phyloP scores from a whole-genome alignment of 2,113 vertebrate species.

The Phoenicopterus ruber region DNA sequence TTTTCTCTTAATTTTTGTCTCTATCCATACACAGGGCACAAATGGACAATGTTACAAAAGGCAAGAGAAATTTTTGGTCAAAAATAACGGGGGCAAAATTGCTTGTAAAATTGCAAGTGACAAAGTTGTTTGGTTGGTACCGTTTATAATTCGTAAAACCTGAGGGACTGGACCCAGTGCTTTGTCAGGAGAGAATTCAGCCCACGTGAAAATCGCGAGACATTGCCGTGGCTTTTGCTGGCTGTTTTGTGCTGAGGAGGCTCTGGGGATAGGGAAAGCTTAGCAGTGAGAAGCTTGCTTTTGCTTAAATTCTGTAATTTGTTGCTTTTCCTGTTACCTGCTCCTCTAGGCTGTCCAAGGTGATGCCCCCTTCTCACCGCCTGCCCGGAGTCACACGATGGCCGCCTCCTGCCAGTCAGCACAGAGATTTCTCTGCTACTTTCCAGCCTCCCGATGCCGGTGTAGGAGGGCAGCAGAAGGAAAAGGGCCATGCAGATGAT shows the following conservation, averaged over 20 bases:
- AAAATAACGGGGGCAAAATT: neutral
- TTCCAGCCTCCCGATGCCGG: neutral
- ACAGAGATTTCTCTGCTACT: constrained; percentile 15
- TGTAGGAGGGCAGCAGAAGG: neutral
- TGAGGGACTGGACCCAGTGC: neutral
- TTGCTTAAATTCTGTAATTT: constrained; percentile 15
- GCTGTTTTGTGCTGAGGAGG: neutral
- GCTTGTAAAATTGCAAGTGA: neutral
- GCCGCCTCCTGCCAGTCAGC: neutral
- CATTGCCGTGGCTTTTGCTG: neutral
- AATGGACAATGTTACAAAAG: neutral
- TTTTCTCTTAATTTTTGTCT: neutral
- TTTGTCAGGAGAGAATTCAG: neutral
- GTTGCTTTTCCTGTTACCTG: neutral
- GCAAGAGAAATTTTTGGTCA: neutral
- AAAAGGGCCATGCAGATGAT: neutral
- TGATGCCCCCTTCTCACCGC: neutral
- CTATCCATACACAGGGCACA: neutral
- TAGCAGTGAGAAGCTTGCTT: neutral
- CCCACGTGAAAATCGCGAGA: neutral
- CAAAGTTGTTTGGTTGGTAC: neutral
- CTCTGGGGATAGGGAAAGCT: neutral
- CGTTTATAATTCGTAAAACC: neutral
- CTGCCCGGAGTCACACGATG: neutral
- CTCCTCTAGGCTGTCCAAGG: constrained; percentile 7